Percentiles rank a stretch among this genome's conserved stretches.
These are phyloP conservation scores for Xylota sylvarum DNA, from an alignment of 2,888 invertebrate species.

Conservation along the genomic window DNA sequence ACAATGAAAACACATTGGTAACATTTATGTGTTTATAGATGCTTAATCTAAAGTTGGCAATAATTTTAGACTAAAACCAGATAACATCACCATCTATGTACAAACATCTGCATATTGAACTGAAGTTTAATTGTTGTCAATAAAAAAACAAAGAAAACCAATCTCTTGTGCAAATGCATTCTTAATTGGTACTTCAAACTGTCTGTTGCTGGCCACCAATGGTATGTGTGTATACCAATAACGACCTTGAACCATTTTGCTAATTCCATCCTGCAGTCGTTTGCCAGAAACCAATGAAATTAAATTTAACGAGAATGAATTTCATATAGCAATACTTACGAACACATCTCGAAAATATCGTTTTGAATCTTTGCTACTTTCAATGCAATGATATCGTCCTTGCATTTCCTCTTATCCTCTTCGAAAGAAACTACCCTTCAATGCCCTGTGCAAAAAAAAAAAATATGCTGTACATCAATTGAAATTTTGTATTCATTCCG, in stretches of 20 bases:
- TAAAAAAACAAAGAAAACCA: not conserved
- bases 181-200: constrained; percentile 27
- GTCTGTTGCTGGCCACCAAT: constrained; percentile 47
- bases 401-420: constrained; percentile 7
- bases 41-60: no score
- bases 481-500: constrained; percentile 74
- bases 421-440: constrained; percentile 1
- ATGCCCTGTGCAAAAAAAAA: constrained; percentile 5
- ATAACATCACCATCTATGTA: no score
- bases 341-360: constrained; percentile 9
- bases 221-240: not conserved
- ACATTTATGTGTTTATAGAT: no score
- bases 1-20: no score
- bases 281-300: constrained; percentile 32
- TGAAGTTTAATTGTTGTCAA: not conserved
- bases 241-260: constrained; percentile 26
- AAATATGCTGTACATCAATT: constrained; percentile 66
- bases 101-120: no score
- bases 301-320: constrained; percentile 42
- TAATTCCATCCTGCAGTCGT: constrained; percentile 2
- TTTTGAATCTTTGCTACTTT: constrained; percentile 10
- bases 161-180: constrained; percentile 14
- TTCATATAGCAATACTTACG: constrained; percentile 7
- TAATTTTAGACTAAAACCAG: no score
- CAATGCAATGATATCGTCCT: constrained; percentile 23